Base-by-base conservation (phyloP, 1,140 invertebrate species). In the Pseudoatta argentina region DNA sequence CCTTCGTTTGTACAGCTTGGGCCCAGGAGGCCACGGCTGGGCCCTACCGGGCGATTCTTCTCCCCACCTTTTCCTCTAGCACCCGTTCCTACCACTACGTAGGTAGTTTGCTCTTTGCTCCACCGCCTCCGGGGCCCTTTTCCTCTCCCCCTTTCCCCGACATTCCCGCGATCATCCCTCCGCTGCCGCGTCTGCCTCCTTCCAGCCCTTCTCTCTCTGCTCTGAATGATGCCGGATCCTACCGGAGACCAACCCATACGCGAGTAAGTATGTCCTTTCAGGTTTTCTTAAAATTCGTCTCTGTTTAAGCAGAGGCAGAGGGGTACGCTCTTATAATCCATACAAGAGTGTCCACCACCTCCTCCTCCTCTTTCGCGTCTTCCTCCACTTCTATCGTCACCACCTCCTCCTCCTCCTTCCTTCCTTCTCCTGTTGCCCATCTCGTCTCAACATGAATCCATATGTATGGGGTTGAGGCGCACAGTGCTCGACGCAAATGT, bases 401-500 rank as follows among this genome's bases (percentile, higher is more conserved):
- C 39, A 69, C 67, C 39, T 53, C 75, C 67, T 44, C 69, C 39
- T 53, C 69, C 67, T 44, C 69, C 83, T 51, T 79, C 57, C 75
- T 75, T 30, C 73, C 87, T 81, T 66, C 79, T 59, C 78, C 78
- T 44, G 76, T 79, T 78, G 67, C 73, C 72, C 72, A 66, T 55
- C 53, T 90, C 76, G 86, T 90, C 82, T 83, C 86, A 85, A 73
- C 82, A 86, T 83, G 82, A 91, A 94, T 95, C 92, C 93, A 95
- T 94, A 95, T 95, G 93, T 94, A 95, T 94, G 92, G 93, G 93
- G 93, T 93, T 90, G 89, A 86, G 90, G 91, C 90, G 88, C 89
- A 92, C 89, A 89, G 69, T 61, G 61, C 86, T 79, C 91, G 86
- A 90, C 90, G 91, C 88, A 94, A 94, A 94, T 94, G 93, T 94